phyloP scores from a whole-genome alignment of 2,113 vertebrate species.

The Poicephalus gulielmi region DNA sequence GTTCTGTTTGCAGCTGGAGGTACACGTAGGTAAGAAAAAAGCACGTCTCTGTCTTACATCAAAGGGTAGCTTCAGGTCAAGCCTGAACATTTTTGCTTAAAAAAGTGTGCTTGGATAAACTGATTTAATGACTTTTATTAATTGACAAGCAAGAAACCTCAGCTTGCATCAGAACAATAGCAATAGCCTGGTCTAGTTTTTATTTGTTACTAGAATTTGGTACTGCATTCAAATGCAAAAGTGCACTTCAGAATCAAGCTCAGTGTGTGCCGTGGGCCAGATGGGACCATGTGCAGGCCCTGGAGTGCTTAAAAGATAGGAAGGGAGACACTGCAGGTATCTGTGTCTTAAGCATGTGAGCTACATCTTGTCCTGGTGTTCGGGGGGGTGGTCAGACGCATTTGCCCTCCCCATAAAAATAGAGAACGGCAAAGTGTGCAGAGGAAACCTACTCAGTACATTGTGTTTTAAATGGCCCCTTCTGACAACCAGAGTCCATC shows the following conservation, averaged over 20 bases:
- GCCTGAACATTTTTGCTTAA: background rate
- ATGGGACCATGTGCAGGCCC: accelerated
- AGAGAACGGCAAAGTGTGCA: background rate
- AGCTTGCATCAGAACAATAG: background rate
- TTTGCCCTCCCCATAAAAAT: background rate
- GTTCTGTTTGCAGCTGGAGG: background rate
- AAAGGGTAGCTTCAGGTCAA: background rate
- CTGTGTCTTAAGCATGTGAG: background rate
- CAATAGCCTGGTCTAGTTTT: background rate
- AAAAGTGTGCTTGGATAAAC: background rate
- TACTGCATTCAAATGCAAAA: background rate
- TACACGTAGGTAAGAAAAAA: accelerated
- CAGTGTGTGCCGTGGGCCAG: background rate
- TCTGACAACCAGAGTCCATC: background rate
- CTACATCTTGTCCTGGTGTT: background rate
- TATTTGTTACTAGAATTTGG: background rate
- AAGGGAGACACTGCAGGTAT: background rate
- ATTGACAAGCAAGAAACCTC: background rate
- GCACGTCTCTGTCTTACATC: no score
- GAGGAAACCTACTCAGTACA: background rate
- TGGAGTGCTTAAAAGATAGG: background rate
- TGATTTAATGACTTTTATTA: background rate
- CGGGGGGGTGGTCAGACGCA: background rate
- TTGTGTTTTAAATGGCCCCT: background rate
- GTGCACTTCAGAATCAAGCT: background rate